Conservation (phyloP, 2,113 vertebrate genomes). For the Chrysochloris asiatica region DNA sequence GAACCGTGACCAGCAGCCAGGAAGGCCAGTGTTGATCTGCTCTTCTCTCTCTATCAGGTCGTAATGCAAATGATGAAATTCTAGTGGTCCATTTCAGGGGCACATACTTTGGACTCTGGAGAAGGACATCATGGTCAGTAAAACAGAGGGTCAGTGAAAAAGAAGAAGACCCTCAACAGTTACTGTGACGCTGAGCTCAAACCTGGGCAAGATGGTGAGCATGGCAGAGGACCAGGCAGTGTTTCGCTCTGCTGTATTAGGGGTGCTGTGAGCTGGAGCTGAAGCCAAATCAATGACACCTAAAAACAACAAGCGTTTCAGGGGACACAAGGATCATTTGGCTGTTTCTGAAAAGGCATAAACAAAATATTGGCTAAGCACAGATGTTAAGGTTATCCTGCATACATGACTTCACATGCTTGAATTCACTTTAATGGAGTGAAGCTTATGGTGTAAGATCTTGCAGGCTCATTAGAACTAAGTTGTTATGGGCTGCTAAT, state of each 20-base stretch:
- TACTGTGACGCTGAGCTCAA: too few species aligned
- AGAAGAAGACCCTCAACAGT: neutral
- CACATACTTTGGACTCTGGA: neutral
- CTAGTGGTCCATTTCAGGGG: constrained; percentile 74
- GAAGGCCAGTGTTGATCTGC: neutral
- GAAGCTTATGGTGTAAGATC: constrained; percentile 75
- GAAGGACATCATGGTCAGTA: neutral
- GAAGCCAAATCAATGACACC: neutral
- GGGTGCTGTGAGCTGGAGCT: neutral
- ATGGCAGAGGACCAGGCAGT: neutral
- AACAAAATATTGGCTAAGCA: constrained; percentile 76
- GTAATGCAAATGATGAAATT: constrained; percentile 72
- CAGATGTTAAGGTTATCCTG: constrained; percentile 84
- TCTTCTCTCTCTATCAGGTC: constrained; percentile 72
- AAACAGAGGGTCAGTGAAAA: neutral
- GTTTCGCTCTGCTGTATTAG: too few species aligned
- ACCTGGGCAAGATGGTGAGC: neutral
- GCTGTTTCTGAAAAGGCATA: constrained; percentile 76
- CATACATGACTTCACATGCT: constrained; percentile 78
- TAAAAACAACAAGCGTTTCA: constrained; percentile 63
- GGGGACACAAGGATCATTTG: constrained; percentile 77
- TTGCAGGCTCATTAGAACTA: constrained; percentile 72
- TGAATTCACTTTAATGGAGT: constrained; percentile 79
- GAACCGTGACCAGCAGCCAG: constrained; percentile 20
- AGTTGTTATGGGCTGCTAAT: constrained; percentile 77